Evolutionary conservation across 2,888 invertebrate genomes (phyloP).

Genomic region (Megaustenia siamemsis): DNA sequence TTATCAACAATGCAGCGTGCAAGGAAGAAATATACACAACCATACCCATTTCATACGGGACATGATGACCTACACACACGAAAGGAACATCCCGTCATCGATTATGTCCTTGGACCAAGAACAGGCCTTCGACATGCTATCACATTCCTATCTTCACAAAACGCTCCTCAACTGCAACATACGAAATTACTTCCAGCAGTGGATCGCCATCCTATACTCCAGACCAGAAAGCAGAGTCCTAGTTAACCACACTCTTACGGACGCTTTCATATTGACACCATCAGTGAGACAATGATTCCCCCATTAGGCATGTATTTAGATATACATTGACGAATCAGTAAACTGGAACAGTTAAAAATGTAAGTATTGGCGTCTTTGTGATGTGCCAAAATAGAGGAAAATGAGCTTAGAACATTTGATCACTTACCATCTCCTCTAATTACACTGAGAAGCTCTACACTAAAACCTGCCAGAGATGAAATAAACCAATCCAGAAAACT

Average conservation of each 20-base stretch:
- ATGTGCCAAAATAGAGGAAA: no score
- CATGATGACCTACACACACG: neutral
- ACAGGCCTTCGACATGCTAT: neutral
- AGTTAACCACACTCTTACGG: neutral
- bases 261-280: neutral
- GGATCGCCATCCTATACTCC: neutral
- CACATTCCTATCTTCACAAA: neutral
- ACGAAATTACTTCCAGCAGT: neutral
- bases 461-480: no score
- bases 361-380: no score
- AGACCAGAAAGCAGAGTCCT: neutral
- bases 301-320: no score
- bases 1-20: neutral
- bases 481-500: no score
- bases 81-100: neutral
- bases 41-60: neutral
- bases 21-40: neutral
- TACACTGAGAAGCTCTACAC: no score
- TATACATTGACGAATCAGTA: no score
- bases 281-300: constrained; percentile 1
- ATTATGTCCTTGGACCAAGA: neutral
- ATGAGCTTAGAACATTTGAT: no score
- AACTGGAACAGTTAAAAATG: no score
- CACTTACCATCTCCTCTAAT: no score
- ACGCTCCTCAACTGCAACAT: neutral